Evolutionary conservation across 1,140 invertebrate species (phyloP), one percentile per base, ranked within the genome.

Genomic region (Drusus annulatus): DNA sequence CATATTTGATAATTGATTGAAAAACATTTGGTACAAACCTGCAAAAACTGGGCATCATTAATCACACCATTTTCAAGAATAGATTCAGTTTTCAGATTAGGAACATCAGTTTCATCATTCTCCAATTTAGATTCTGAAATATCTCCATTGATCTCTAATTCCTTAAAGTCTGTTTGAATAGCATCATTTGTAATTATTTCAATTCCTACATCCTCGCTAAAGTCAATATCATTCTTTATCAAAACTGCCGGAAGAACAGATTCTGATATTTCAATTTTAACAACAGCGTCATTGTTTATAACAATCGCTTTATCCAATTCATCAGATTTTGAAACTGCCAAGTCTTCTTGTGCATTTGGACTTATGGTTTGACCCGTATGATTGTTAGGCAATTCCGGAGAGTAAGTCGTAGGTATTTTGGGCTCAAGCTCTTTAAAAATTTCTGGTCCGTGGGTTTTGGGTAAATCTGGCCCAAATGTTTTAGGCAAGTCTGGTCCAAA

Each of bases 401-500:
- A 45, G 36, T 10, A 45, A 13, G 8, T 23, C 8, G 21, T 60
- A 13, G 3, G 56, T 6, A 60, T 10, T 60, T 60, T 19, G 6
- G 56, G 56, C 0, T 23, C 56, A 21, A 60, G 7, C 7, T 5
- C 16, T 60, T 65, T 65, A 31, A 28, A 28, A 10, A 15, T 17
- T 51, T 71, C 17, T 0, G 74, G 74, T 8, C 54, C 74, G 45
- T 31, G 60, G 6, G 21, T 58, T 56, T 50, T 51, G 0, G 69
- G 69, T 56, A 74, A 74, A n/a, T 74, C 69, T 7, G 69, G 69
- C 16, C 28, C 58, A 7, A 78, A 78, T 31, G n/a, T 10, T 62
- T 79, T 73, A n/a, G 81, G 79, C 10, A 80, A 31, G 28, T 83
- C 79, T 17, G 79, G 79, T 17, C 81, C 81, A 76, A 78, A 83